These are phyloP conservation scores for Mandrillus leucophaeus DNA, from an alignment of 2,113 vertebrate genomes.

Conservation along the genomic window DNA sequence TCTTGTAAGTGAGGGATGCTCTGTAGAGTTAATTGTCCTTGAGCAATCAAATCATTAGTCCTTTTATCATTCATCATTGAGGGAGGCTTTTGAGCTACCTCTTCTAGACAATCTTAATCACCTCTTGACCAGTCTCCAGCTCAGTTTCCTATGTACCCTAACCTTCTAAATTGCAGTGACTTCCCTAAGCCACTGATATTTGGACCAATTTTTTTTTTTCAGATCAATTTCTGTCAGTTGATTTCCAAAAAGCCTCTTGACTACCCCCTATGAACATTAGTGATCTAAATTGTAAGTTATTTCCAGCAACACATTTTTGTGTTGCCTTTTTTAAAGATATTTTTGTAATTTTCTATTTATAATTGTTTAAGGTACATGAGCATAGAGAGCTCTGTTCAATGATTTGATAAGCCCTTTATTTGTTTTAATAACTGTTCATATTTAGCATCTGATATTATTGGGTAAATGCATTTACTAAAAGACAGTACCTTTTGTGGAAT, in stretches of 20 bases:
- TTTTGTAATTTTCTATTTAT: conserved; percentile 46
- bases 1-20: not conserved
- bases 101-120: not conserved
- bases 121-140: not conserved
- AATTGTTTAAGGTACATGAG: conserved; percentile 13
- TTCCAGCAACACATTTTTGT: not conserved
- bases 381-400: not conserved
- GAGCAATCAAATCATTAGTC: not conserved
- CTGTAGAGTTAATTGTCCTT: not conserved
- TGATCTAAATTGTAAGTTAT: not conserved
- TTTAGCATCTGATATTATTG: not conserved
- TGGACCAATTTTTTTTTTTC: conserved; percentile 31
- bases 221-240: conserved; percentile 20
- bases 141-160: not conserved
- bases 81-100: not conserved
- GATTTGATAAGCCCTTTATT: conserved; percentile 1
- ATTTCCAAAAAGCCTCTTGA: not conserved
- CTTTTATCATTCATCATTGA: not conserved
- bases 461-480: conserved; percentile 12
- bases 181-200: conserved; percentile 9
- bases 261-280: not conserved
- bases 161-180: not conserved
- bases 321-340: conserved; percentile 5
- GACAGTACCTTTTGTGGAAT: conserved; percentile 18
- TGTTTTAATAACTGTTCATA: conserved; percentile 41